These are phyloP conservation scores for Agriopis marginaria DNA, from an alignment of 2,888 invertebrate species.

Conservation along the genomic window DNA sequence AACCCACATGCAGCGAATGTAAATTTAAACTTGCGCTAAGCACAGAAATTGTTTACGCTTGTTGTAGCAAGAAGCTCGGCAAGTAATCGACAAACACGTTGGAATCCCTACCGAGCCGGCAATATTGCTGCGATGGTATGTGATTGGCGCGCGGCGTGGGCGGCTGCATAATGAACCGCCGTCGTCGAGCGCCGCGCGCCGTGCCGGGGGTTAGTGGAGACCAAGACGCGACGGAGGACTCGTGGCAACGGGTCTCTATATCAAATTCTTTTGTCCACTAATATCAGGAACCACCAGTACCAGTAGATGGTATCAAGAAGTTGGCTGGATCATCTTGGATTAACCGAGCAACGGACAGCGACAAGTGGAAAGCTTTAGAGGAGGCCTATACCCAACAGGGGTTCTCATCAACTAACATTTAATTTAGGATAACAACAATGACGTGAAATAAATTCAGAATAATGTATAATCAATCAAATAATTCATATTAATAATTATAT, in stretches of 20 bases:
- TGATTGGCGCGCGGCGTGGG: conserved; percentile 83
- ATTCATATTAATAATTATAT: too few species aligned
- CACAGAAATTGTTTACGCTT: conserved; percentile 20
- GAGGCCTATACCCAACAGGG: too few species aligned
- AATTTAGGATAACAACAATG: too few species aligned
- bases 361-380: too few species aligned
- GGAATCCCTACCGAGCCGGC: conserved; percentile 77
- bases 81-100: conserved; percentile 68
- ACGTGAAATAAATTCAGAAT: too few species aligned
- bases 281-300: not conserved
- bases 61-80: conserved; percentile 40
- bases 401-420: too few species aligned
- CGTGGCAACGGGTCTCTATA: not conserved
- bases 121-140: conserved; percentile 80
- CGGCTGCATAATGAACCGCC: conserved; percentile 81
- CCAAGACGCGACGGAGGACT: conserved; percentile 45
- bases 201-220: conserved; percentile 50
- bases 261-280: not conserved
- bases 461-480: too few species aligned
- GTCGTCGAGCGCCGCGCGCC: conserved; percentile 34
- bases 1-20: conserved; percentile 1
- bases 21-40: conserved; percentile 21
- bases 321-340: too few species aligned
- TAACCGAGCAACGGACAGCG: too few species aligned
- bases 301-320: too few species aligned